A percentile compares a stretch with the other conserved stretches of the same genome.
phyloP scores from a whole-genome alignment of 2,113 vertebrate species.

The Smithornis capensis region DNA sequence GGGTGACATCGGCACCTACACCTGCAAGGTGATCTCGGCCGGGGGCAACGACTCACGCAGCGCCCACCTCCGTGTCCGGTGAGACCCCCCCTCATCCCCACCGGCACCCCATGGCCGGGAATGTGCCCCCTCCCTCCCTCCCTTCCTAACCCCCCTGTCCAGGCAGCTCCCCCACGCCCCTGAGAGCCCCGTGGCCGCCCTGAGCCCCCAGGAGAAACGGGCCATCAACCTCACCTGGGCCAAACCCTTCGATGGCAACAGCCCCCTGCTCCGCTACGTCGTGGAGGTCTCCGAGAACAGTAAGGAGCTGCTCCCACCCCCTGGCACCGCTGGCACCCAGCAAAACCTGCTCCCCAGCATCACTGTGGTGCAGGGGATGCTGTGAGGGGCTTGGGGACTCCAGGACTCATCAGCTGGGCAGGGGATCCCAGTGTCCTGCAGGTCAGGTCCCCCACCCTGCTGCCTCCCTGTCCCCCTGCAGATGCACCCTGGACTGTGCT shows the following conservation, averaged over 20 bases:
- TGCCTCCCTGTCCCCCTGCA: not conserved
- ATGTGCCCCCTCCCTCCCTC: not conserved
- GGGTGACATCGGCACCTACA: constrained; percentile 95
- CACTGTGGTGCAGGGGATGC: not conserved
- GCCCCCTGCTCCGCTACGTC: constrained; percentile 88
- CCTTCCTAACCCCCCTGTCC: constrained; percentile 11
- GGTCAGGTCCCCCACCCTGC: not conserved
- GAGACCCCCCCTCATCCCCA: not conserved
- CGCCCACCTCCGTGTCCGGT: constrained; percentile 94
- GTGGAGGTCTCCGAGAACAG: constrained; percentile 97
- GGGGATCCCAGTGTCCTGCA: not conserved
- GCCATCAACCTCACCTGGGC: constrained; percentile 94
- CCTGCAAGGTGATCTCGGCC: constrained; percentile 88
- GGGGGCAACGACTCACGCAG: constrained; percentile 93
- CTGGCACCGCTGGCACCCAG: not conserved
- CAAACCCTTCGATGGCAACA: constrained; percentile 95
- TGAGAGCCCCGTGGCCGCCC: constrained; percentile 81
- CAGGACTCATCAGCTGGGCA: fast-evolving
- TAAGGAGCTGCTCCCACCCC: constrained; percentile 68
- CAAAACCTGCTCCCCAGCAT: fast-evolving
- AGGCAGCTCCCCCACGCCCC: constrained; percentile 93
- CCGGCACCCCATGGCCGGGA: fast-evolving
- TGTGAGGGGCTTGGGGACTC: fast-evolving
- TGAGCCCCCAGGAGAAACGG: constrained; percentile 84
- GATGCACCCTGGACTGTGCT: constrained; percentile 93